A percentile compares a stretch with the other conserved stretches of the same genome.
Evolutionary conservation across 2,888 invertebrate genomes (phyloP).

Genomic region (Xanthorhoe spadicearia): DNA sequence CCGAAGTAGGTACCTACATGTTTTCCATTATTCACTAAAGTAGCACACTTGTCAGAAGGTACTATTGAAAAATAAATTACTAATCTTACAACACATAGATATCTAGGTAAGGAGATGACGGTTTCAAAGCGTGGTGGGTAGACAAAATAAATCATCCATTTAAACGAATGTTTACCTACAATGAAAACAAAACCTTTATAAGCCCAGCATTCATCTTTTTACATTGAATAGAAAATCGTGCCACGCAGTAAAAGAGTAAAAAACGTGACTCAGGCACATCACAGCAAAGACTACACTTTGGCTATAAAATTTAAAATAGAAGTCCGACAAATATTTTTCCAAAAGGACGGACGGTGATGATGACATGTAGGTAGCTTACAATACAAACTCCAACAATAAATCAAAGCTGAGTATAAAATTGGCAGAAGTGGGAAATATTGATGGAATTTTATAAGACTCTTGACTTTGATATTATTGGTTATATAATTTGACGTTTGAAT

Average conservation of each 20-base stretch:
- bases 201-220: conserved; percentile 21
- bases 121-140: background rate
- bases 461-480: too few relatives aligned
- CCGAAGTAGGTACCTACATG: background rate
- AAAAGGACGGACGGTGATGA: background rate
- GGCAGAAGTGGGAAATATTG: too few relatives aligned
- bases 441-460: too few relatives aligned
- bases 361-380: too few relatives aligned
- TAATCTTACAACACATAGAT: background rate
- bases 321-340: background rate
- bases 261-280: conserved; percentile 26
- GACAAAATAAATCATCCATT: conserved; percentile 17
- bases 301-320: too few relatives aligned
- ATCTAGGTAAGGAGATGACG: background rate
- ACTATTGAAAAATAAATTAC: background rate
- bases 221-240: conserved; percentile 29
- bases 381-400: too few relatives aligned
- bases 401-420: too few relatives aligned
- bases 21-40: background rate
- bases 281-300: background rate
- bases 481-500: too few relatives aligned
- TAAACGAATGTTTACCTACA: conserved; percentile 7
- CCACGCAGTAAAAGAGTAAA: conserved; percentile 20
- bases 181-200: conserved; percentile 17
- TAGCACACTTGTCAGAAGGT: background rate